Evolutionary conservation across 2,113 vertebrate genomes (phyloP).

Genomic region (Oreochromis spilurus): DNA sequence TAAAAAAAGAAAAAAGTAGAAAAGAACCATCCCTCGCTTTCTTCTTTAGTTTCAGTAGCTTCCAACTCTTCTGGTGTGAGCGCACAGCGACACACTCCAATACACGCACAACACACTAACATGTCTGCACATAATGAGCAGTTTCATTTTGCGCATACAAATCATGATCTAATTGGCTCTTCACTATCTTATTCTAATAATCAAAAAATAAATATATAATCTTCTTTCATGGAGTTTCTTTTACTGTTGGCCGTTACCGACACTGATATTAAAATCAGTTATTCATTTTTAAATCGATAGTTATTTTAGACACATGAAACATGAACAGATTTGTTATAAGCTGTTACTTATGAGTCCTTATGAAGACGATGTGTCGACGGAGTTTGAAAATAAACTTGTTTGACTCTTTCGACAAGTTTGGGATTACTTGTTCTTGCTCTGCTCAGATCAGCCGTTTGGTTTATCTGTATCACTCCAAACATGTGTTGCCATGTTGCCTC

Average conservation of each 20-base stretch:
- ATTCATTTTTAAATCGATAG: neutral
- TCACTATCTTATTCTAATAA: neutral
- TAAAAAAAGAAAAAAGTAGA: neutral
- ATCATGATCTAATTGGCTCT: neutral
- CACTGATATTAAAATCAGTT: neutral
- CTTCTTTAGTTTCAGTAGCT: neutral
- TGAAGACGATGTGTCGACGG: neutral
- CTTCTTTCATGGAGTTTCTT: neutral
- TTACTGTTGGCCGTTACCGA: neutral
- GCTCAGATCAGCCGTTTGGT: neutral
- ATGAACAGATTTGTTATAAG: neutral
- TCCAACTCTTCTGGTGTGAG: neutral
- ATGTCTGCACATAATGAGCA: slow-evolving; percentile 25
- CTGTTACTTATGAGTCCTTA: neutral
- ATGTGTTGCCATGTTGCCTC: neutral
- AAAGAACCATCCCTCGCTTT: neutral
- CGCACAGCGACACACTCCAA: neutral
- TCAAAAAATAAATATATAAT: neutral
- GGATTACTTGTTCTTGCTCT: neutral
- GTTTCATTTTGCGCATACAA: neutral
- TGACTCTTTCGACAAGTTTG: neutral
- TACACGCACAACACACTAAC: neutral
- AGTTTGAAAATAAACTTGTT: neutral
- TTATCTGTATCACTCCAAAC: neutral
- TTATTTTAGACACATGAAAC: neutral